Evolutionary conservation across 2,113 vertebrate species (phyloP).

Genomic region (Ancistrus triradiatus): DNA sequence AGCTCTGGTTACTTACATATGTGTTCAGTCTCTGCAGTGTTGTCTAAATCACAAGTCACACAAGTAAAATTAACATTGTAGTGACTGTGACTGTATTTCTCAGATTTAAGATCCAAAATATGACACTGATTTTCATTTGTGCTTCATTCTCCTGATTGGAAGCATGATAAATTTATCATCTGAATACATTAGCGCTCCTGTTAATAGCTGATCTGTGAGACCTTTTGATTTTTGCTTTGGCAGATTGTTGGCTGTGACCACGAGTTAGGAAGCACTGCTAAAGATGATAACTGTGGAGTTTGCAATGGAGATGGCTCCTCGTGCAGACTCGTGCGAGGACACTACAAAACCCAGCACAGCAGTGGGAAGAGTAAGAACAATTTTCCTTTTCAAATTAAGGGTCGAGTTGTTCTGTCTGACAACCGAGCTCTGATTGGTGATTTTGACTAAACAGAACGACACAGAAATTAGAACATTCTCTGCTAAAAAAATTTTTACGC

Average conservation of each 20-base stretch:
- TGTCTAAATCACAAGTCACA: constrained; percentile 6
- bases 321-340: constrained; percentile 90
- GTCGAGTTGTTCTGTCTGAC: too few species aligned
- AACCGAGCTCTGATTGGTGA: too few species aligned
- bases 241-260: constrained; percentile 96
- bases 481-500: too few species aligned
- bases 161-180: background rate
- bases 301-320: constrained; percentile 92
- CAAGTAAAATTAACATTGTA: background rate
- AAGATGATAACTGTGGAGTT: constrained; percentile 95
- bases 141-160: constrained; percentile 1
- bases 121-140: constrained; percentile 8
- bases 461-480: too few species aligned
- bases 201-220: background rate
- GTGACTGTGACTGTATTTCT: background rate
- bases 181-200: background rate
- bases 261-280: constrained; percentile 84
- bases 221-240: background rate
- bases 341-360: constrained; percentile 89
- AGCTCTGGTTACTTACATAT: background rate
- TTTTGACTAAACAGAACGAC: too few species aligned
- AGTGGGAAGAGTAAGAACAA: constrained; percentile 82
- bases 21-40: constrained; percentile 9
- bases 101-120: background rate
- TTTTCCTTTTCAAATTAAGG: too few species aligned